Conservation (phyloP, 2,113 vertebrate genomes). For the Lonchura striata region DNA sequence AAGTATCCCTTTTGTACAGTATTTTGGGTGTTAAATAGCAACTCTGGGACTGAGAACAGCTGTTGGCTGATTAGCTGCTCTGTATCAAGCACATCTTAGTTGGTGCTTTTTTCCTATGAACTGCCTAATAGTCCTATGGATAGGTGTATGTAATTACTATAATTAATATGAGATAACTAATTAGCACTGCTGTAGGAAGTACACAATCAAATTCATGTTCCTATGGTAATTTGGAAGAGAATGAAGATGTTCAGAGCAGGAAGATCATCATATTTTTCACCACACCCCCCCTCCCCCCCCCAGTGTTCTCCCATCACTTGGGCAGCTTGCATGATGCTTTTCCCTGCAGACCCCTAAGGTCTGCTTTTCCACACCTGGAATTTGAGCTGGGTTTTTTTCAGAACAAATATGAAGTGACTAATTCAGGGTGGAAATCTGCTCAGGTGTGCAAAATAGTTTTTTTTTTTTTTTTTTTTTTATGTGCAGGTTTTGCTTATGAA, state of each 20-base stretch:
- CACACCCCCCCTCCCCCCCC: background rate
- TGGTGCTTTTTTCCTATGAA: background rate
- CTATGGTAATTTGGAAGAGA: conserved; percentile 26
- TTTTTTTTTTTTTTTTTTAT: background rate
- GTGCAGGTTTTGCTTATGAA: background rate
- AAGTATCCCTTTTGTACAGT: background rate
- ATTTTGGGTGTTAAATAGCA: conserved; percentile 53
- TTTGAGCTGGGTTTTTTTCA: background rate
- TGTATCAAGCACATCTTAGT: background rate
- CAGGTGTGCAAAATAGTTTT: background rate
- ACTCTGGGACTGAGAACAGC: conserved; percentile 21
- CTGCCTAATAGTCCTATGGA: conserved; percentile 46
- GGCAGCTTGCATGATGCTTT: background rate
- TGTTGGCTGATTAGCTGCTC: conserved; percentile 54
- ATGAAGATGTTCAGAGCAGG: background rate
- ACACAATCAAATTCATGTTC: conserved; percentile 61
- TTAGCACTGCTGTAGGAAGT: conserved; percentile 47
- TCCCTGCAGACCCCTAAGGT: background rate
- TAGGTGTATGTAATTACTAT: conserved; percentile 67
- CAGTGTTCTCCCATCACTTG: background rate
- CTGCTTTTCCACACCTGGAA: background rate
- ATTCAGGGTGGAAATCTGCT: background rate
- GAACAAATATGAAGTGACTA: background rate
- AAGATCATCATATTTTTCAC: background rate
- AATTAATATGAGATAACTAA: conserved; percentile 66